A percentile compares a stretch with the other conserved stretches of the same genome.
Evolutionary conservation across 1,140 invertebrate species (phyloP).

Genomic region (Doryteuthis pealeii): DNA sequence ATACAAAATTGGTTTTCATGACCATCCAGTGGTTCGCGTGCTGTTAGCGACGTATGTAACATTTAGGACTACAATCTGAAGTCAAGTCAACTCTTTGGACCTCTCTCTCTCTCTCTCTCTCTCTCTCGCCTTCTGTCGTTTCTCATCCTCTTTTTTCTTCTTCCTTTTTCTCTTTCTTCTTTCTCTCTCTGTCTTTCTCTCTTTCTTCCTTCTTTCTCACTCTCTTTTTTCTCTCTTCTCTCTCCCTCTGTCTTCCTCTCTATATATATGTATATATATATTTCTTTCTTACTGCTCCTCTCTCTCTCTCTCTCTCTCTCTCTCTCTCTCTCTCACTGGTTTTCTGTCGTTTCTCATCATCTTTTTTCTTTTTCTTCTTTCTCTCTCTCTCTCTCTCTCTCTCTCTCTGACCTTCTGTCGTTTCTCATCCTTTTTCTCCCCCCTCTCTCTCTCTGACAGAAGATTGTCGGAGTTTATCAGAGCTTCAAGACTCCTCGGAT

Average conservation of each 20-base stretch:
- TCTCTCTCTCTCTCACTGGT: too few relatives aligned
- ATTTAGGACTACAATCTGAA: too few relatives aligned
- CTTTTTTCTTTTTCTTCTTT: not conserved
- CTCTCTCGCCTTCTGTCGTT: too few relatives aligned
- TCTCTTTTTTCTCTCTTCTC: not conserved
- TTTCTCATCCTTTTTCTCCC: not conserved
- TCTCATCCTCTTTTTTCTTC: not conserved
- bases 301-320: not conserved
- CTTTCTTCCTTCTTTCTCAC: not conserved
- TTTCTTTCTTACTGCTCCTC: not conserved
- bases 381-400: not conserved
- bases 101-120: too few relatives aligned
- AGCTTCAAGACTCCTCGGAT: too few relatives aligned
- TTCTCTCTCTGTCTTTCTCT: not conserved
- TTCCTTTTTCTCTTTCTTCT: not conserved
- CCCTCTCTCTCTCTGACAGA: too few relatives aligned
- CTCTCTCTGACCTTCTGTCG: too few relatives aligned
- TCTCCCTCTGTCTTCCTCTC: not conserved
- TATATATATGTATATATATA: not conserved
- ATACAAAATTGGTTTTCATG: too few relatives aligned
- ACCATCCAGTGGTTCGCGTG: too few relatives aligned
- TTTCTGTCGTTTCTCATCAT: not conserved
- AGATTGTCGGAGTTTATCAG: too few relatives aligned
- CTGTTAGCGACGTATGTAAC: not conserved
- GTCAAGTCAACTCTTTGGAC: too few relatives aligned